Percentiles rank a stretch among this genome's conserved stretches.
Conservation (phyloP, 1,140 invertebrate species). For the Mycetomoellerius zeteki region DNA sequence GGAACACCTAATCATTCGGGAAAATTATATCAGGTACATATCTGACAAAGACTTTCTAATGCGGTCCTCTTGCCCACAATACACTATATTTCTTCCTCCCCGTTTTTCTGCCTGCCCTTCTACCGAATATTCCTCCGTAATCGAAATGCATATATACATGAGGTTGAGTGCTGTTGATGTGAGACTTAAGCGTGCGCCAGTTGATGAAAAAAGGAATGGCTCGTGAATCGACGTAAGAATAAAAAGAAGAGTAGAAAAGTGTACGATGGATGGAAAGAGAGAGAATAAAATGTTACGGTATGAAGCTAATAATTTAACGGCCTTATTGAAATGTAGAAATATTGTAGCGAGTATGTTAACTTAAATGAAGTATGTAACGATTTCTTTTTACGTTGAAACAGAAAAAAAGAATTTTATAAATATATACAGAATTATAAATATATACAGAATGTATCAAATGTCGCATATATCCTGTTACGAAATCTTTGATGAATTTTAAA, state of each 20-base stretch:
- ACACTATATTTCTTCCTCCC: conserved; percentile 30
- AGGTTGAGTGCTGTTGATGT: conserved; percentile 77
- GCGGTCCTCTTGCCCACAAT: conserved; percentile 46
- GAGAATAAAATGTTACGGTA: conserved; percentile 22
- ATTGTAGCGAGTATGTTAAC: conserved; percentile 3
- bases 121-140: conserved; percentile 74
- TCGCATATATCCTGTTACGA: neutral
- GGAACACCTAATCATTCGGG: conserved; percentile 42
- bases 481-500: neutral
- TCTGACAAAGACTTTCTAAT: conserved; percentile 46
- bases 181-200: conserved; percentile 56
- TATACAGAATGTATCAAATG: neutral
- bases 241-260: neutral
- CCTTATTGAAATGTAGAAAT: conserved; percentile 33
- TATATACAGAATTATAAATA: no score
- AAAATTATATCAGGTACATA: conserved; percentile 51
- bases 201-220: conserved; percentile 65
- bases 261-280: neutral
- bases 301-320: conserved; percentile 28
- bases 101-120: neutral
- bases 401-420: neutral
- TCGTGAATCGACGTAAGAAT: conserved; percentile 18
- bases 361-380: neutral
- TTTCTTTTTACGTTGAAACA: neutral
- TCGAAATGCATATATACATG: conserved; percentile 81